phyloP scores from a whole-genome alignment of 2,888 invertebrate species.

The Pantelozetes paolii region DNA sequence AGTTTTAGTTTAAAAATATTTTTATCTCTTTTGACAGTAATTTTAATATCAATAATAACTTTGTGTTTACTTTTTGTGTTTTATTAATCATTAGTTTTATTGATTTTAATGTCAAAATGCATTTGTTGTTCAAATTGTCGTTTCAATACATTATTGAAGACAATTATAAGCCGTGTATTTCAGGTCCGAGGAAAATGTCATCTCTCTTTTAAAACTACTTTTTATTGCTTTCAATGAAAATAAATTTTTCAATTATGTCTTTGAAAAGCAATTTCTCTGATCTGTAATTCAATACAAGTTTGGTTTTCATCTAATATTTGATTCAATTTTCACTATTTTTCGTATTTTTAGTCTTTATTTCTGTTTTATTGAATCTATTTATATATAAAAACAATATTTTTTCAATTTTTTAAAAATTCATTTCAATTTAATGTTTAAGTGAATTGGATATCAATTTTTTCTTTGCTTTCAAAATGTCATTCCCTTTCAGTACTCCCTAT shows the following conservation, averaged over 20 bases:
- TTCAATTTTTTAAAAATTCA: no score
- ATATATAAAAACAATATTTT: no score
- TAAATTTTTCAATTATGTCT: no score
- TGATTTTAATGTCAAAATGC: not conserved
- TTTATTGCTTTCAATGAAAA: not conserved
- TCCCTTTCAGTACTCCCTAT: no score
- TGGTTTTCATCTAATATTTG: not conserved
- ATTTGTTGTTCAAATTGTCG: not conserved
- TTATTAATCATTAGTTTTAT: not conserved
- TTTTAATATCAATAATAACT: not conserved
- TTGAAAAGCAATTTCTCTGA: not conserved
- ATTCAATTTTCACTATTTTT: not conserved
- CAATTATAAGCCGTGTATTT: not conserved
- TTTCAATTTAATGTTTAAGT: no score
- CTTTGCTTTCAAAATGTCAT: no score
- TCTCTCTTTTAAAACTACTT: not conserved
- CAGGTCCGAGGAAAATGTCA: constrained; percentile 1
- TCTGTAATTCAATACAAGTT: not conserved
- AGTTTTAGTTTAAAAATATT: no score
- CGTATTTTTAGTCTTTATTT: not conserved
- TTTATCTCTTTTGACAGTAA: not conserved
- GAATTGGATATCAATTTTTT: no score
- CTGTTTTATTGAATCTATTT: not conserved
- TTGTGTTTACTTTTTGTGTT: not conserved
- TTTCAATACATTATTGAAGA: not conserved